Conservation (phyloP, 2,113 vertebrate genomes). For the Propithecus coquereli region DNA sequence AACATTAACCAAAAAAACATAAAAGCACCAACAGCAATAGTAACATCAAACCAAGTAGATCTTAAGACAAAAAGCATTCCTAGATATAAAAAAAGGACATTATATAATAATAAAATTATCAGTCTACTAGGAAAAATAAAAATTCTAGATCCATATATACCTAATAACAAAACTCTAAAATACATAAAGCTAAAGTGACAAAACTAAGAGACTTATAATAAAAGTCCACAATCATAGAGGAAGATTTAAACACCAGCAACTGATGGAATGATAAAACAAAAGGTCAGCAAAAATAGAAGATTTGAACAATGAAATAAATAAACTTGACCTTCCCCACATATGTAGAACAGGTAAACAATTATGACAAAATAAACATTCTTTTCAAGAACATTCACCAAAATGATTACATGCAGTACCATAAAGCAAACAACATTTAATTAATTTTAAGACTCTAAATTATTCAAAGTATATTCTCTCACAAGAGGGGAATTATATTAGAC, state of each 20-base stretch:
- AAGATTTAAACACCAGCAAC: background rate
- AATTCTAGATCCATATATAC: too few species aligned
- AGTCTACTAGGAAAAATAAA: background rate
- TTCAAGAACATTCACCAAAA: background rate
- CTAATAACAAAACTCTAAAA: too few species aligned
- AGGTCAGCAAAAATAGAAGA: background rate
- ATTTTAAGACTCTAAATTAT: background rate
- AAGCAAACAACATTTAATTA: background rate
- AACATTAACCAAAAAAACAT: background rate
- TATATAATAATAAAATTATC: background rate
- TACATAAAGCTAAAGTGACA: background rate
- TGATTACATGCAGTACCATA: background rate
- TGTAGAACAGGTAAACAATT: background rate
- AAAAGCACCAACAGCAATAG: background rate
- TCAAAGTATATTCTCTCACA: background rate
- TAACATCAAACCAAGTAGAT: background rate
- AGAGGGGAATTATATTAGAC: background rate
- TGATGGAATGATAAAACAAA: background rate
- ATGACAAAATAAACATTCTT: background rate
- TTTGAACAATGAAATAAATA: background rate
- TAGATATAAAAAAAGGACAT: background rate
- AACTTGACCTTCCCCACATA: background rate
- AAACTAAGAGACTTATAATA: background rate
- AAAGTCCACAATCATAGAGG: background rate
- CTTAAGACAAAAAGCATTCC: background rate